These are phyloP conservation scores for Corythornis leucogaster DNA, from an alignment of 2,797 vertebrate genomes.

Conservation along the genomic window DNA sequence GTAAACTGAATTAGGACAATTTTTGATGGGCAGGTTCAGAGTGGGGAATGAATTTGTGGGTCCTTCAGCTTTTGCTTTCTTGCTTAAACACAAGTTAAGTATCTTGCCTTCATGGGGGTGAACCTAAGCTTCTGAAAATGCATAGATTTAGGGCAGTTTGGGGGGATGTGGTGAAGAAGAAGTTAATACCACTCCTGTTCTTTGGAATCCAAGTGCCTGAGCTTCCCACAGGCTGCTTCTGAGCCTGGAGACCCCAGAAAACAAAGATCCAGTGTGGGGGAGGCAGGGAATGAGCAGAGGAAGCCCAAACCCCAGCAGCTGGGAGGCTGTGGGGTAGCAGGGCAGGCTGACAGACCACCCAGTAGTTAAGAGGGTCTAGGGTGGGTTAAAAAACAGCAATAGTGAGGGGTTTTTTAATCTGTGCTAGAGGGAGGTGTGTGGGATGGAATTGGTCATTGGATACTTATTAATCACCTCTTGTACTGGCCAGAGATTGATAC, in stretches of 20 bases:
- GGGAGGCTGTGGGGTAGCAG: not conserved
- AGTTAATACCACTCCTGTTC: not conserved
- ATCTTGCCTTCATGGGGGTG: not conserved
- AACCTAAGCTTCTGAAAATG: not conserved
- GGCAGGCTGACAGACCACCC: not conserved
- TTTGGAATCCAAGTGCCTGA: not conserved
- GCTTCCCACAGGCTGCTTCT: not conserved
- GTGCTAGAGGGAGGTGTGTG: not conserved
- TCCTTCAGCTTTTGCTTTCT: not conserved
- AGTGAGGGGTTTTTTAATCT: not conserved
- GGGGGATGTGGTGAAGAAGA: not conserved
- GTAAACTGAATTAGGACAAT: not conserved
- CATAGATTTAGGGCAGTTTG: not conserved
- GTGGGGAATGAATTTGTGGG: not conserved
- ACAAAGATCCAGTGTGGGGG: not conserved
- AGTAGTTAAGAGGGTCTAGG: not conserved
- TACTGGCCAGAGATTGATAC: not conserved
- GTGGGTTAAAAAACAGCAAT: not conserved
- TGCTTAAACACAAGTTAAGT: not conserved
- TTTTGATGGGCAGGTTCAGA: not conserved
- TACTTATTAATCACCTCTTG: conserved; percentile 3
- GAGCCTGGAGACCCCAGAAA: not conserved
- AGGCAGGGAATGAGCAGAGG: not conserved
- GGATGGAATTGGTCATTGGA: not conserved
- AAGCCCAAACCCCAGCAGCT: not conserved